These are phyloP conservation scores for Argynnis bischoffii DNA, from an alignment of 2,888 invertebrate species.

Conservation along the genomic window DNA sequence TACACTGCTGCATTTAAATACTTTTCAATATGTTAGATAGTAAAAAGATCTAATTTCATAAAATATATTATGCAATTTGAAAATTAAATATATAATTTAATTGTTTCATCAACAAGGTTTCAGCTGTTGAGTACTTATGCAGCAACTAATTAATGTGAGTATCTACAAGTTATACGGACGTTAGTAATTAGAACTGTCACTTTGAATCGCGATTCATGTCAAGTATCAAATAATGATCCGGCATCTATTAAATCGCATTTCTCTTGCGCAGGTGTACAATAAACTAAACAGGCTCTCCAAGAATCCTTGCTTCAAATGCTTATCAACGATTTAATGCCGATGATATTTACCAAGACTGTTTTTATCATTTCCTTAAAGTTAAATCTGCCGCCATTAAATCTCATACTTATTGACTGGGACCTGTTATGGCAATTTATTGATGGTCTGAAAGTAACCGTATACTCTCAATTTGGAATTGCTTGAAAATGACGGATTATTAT, in stretches of 20 bases:
- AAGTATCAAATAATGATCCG: slow-evolving; percentile 27
- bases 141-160: slow-evolving; percentile 6
- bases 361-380: slow-evolving; percentile 34
- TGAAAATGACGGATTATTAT: not conserved
- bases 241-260: slow-evolving; percentile 21
- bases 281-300: slow-evolving; percentile 23
- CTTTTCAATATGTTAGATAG: too few relatives aligned
- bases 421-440: slow-evolving; percentile 37
- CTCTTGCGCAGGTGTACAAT: slow-evolving; percentile 25
- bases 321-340: slow-evolving; percentile 38
- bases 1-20: too few relatives aligned
- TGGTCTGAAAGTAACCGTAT: slow-evolving; percentile 35
- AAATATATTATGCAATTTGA: too few relatives aligned
- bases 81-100: too few relatives aligned
- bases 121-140: not conserved
- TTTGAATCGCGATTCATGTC: slow-evolving; percentile 18
- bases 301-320: slow-evolving; percentile 32
- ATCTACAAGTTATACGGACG: slow-evolving; percentile 9
- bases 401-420: slow-evolving; percentile 40
- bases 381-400: slow-evolving; percentile 40
- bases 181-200: slow-evolving; percentile 27
- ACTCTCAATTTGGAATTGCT: slow-evolving; percentile 27
- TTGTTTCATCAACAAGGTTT: not conserved
- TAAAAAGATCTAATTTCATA: too few relatives aligned
- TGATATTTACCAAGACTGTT: slow-evolving; percentile 32